A percentile compares a stretch with the other conserved stretches of the same genome.
phyloP scores from a whole-genome alignment of 92 coral and sea anemone genomes.

The Heliopora coerulea region DNA sequence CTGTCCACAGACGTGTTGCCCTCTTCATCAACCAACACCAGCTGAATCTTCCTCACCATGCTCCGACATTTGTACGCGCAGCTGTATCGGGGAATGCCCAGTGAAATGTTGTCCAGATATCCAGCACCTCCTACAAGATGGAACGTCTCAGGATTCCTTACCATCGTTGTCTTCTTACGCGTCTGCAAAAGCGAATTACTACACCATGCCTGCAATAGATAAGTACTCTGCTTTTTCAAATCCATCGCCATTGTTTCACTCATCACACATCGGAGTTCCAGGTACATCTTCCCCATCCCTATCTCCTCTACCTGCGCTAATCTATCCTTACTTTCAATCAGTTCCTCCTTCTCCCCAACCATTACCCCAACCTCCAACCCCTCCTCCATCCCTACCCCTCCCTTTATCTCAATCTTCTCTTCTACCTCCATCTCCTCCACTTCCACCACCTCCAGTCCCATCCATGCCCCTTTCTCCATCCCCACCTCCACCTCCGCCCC shows the following conservation, averaged over 20 bases:
- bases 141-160: neutral
- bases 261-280: neutral
- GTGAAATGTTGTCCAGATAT: conserved; percentile 66
- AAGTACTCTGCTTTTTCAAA: neutral
- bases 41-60: conserved; percentile 43
- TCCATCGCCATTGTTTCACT: conserved; percentile 3
- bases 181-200: neutral
- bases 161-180: neutral
- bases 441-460: neutral
- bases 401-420: conserved; percentile 11
- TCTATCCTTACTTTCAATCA: too few relatives aligned
- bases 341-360: conserved; percentile 10
- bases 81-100: conserved; percentile 71
- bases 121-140: neutral
- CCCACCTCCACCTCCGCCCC: conserved; percentile 2
- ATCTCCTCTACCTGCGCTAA: neutral
- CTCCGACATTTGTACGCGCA: conserved; percentile 53
- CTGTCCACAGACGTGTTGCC: conserved; percentile 78
- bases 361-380: neutral
- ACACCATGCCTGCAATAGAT: neutral
- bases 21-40: neutral
- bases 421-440: conserved; percentile 16
- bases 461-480: neutral
- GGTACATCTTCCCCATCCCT: neutral
- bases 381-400: neutral